A percentile compares a stretch with the other conserved stretches of the same genome.
phyloP scores from a whole-genome alignment of 2,797 vertebrate species.

The Varecia variegata region DNA sequence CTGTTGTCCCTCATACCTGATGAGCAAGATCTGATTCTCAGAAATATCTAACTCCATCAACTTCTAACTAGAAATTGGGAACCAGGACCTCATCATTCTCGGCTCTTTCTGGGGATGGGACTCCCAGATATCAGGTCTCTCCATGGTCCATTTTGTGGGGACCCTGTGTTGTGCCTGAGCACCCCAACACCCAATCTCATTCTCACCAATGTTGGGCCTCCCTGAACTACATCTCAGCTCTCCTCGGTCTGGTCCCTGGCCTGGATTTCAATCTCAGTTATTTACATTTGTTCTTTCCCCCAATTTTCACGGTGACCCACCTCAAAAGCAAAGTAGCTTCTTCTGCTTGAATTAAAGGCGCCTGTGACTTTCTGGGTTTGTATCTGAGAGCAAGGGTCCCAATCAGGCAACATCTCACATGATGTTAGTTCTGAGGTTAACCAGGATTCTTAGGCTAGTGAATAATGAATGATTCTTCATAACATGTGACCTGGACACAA shows the following conservation, averaged over 20 bases:
- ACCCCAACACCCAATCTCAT: background rate
- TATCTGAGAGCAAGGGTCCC: background rate
- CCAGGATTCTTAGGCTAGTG: background rate
- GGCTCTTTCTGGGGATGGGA: background rate
- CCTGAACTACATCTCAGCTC: background rate
- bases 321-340: background rate
- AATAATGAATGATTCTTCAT: constrained; percentile 23
- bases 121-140: background rate
- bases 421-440: constrained; percentile 14
- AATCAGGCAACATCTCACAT: background rate
- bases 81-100: background rate
- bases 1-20: background rate
- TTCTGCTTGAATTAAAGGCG: background rate
- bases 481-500: background rate
- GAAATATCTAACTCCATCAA: background rate
- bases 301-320: background rate
- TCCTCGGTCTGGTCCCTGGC: background rate
- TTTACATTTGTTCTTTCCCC: background rate
- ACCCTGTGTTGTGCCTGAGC: too few species aligned
- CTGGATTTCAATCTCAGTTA: background rate
- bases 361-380: background rate
- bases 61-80: background rate
- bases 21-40: background rate
- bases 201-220: background rate
- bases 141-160: background rate